A percentile compares a stretch with the other conserved stretches of the same genome.
Conservation (phyloP, 2,888 invertebrate species). For the Carterocephalus palaemon region DNA sequence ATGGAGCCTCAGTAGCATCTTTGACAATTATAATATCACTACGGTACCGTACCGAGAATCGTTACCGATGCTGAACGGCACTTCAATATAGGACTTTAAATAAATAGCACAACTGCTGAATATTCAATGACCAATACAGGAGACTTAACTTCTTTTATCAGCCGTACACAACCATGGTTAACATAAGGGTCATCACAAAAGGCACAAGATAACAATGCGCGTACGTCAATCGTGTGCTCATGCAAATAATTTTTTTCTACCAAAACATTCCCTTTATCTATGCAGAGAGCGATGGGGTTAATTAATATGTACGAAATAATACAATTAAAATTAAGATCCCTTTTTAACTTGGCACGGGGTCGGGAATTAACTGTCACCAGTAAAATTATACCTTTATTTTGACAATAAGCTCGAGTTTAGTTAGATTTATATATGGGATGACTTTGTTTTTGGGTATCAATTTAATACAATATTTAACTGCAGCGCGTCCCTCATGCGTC, state of each 20-base stretch:
- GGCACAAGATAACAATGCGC: constrained; percentile 75
- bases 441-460: constrained; percentile 67
- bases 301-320: constrained; percentile 76
- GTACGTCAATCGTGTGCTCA: constrained; percentile 78
- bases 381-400: constrained; percentile 70
- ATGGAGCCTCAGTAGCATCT: constrained; percentile 76
- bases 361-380: constrained; percentile 71
- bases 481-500: constrained; percentile 56
- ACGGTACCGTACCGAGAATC: constrained; percentile 42
- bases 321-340: constrained; percentile 71
- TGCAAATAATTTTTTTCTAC: constrained; percentile 77
- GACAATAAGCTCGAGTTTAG: constrained; percentile 63
- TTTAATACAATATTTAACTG: constrained; percentile 61
- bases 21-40: constrained; percentile 77
- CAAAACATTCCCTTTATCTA: constrained; percentile 75
- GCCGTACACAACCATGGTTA: constrained; percentile 52
- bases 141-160: constrained; percentile 46
- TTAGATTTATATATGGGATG: constrained; percentile 62
- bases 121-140: constrained; percentile 40
- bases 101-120: constrained; percentile 43
- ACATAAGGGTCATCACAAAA: constrained; percentile 79
- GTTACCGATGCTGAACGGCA: constrained; percentile 44
- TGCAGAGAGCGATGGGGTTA: constrained; percentile 71
- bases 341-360: constrained; percentile 71
- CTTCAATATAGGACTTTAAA: constrained; percentile 53